Evolutionary conservation across 2,113 vertebrate species (phyloP).

Genomic region (Lonchura striata): DNA sequence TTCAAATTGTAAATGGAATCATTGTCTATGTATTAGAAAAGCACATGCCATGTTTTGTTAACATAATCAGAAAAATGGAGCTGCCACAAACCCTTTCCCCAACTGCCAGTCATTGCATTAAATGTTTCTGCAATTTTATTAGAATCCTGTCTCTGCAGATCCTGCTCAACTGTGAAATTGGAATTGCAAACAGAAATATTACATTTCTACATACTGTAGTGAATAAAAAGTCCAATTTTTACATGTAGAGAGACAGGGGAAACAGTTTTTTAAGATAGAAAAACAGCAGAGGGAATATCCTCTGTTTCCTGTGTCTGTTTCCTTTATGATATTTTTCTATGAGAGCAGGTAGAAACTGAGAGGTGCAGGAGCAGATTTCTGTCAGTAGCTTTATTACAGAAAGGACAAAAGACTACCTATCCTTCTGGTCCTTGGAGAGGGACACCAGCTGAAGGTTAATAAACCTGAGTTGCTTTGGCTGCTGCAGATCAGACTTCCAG

Average conservation of each 20-base stretch:
- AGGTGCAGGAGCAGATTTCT: background rate
- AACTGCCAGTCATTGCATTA: constrained; percentile 80
- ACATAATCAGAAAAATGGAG: constrained; percentile 78
- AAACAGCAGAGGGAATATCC: background rate
- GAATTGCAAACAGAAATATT: constrained; percentile 83
- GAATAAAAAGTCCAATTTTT: constrained; percentile 71
- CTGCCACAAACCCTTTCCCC: constrained; percentile 69
- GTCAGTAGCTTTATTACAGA: background rate
- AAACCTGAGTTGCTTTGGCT: background rate
- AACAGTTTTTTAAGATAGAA: background rate
- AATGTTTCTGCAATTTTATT: constrained; percentile 79
- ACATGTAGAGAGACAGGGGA: constrained; percentile 35
- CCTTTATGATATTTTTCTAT: background rate
- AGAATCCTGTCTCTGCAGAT: constrained; percentile 77
- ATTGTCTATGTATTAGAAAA: constrained; percentile 63
- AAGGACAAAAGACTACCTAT: background rate
- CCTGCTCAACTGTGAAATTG: constrained; percentile 83
- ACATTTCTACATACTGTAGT: constrained; percentile 70
- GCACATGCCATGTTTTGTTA: constrained; percentile 76
- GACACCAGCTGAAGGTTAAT: background rate
- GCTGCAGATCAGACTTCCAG: background rate
- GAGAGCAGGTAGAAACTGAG: background rate
- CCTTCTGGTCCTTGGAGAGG: background rate
- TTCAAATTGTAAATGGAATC: constrained; percentile 72
- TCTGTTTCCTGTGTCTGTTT: background rate